phyloP scores from a whole-genome alignment of 2,113 vertebrate genomes.

The Orientallactaga bullata region DNA sequence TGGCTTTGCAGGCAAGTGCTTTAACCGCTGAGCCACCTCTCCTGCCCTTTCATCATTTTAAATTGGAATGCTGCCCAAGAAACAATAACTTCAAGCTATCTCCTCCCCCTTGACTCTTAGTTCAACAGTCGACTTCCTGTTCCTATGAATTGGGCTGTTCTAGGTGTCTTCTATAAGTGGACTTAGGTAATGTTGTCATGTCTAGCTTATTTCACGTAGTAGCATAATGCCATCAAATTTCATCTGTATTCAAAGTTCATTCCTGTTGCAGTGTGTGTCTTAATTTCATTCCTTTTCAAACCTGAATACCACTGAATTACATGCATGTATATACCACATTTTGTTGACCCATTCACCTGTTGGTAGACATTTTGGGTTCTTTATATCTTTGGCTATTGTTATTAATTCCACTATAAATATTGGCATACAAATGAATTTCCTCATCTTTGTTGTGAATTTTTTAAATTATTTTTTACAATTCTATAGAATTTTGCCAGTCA shows the following conservation, averaged over 20 bases:
- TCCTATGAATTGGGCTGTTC: neutral
- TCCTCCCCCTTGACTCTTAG: neutral
- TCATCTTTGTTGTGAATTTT: neutral
- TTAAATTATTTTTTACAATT: no score
- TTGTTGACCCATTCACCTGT: neutral
- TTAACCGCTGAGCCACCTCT: no score
- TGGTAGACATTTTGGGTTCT: neutral
- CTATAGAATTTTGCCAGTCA: no score
- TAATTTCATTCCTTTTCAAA: neutral
- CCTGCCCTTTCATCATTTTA: neutral
- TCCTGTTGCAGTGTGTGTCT: no score
- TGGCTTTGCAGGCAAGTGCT: no score
- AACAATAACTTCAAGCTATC: neutral
- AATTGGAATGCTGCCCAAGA: neutral
- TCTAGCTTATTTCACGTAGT: neutral
- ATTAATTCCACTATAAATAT: neutral
- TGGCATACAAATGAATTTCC: neutral
- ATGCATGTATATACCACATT: neutral
- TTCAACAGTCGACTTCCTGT: neutral
- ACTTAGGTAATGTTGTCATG: neutral
- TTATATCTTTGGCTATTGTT: neutral
- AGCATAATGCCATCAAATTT: neutral
- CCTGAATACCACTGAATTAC: neutral
- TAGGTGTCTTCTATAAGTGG: neutral
- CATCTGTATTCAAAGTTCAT: neutral